A percentile compares a stretch with the other conserved stretches of the same genome.
These are phyloP conservation scores for Cynaeus angustus DNA, from an alignment of 2,888 invertebrate species.

Conservation along the genomic window DNA sequence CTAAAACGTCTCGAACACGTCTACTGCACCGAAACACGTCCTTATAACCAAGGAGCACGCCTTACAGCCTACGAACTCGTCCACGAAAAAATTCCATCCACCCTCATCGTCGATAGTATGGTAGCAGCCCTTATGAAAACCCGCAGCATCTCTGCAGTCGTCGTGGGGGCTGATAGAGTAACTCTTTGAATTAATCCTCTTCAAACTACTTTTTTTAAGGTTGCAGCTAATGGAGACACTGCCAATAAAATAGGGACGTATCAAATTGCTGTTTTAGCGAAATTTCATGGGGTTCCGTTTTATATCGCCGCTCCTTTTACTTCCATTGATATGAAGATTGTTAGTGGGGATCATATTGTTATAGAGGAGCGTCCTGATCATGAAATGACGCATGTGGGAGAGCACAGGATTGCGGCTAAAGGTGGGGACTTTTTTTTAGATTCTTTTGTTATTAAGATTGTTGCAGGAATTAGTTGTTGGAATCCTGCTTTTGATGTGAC, in stretches of 20 bases:
- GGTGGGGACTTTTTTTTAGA: constrained; percentile 72
- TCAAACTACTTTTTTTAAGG: constrained; percentile 69
- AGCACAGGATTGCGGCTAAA: constrained; percentile 89
- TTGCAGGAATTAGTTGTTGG: constrained; percentile 92
- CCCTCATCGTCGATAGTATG: constrained; percentile 96
- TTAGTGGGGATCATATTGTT: constrained; percentile 88
- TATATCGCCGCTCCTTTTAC: constrained; percentile 96
- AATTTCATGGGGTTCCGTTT: constrained; percentile 93
- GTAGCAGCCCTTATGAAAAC: constrained; percentile 92
- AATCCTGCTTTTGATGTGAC: constrained; percentile 99
- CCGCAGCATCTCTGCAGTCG: constrained; percentile 89
- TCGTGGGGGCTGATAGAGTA: constrained; percentile 98
- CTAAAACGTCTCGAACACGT: constrained; percentile 80
- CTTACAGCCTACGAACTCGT: constrained; percentile 97
- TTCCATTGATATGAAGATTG: constrained; percentile 87
- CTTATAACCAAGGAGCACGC: constrained; percentile 97
- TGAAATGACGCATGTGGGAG: constrained; percentile 94
- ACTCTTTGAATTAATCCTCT: constrained; percentile 15
- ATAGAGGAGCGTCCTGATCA: constrained; percentile 94
- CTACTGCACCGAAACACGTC: constrained; percentile 97
- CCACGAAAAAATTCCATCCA: constrained; percentile 92
- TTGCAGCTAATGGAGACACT: constrained; percentile 97
- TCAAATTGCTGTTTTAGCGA: constrained; percentile 94
- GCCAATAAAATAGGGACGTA: constrained; percentile 99
- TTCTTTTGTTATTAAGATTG: constrained; percentile 48